Percentiles rank a stretch among this genome's conserved stretches.
phyloP scores from a whole-genome alignment of 2,797 vertebrate genomes.

The Sylvia borin region DNA sequence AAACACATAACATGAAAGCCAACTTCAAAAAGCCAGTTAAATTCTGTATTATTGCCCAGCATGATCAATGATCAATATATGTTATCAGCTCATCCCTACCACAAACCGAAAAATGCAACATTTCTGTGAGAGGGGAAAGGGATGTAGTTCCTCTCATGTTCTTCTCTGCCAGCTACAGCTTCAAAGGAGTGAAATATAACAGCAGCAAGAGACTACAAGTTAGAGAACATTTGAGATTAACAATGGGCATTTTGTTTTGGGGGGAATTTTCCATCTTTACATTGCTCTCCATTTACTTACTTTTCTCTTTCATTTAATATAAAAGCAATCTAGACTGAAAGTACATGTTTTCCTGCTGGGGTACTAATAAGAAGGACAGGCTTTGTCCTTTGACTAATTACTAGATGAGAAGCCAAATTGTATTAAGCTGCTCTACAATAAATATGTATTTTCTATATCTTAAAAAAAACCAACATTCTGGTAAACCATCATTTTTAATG shows the following conservation, averaged over 20 bases:
- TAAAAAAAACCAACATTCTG: neutral
- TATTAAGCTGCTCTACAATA: neutral
- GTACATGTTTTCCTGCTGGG: neutral
- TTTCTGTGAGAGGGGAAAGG: neutral
- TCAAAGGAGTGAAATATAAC: neutral
- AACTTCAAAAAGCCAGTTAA: rapidly evolving
- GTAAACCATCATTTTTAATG: neutral
- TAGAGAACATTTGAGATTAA: neutral
- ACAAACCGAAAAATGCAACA: neutral
- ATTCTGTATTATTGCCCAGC: neutral
- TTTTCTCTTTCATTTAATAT: neutral
- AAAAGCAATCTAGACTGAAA: neutral
- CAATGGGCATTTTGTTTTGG: neutral
- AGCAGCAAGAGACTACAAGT: neutral
- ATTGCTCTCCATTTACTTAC: neutral
- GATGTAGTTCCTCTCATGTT: neutral
- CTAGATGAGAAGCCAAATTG: neutral
- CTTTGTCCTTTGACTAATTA: neutral
- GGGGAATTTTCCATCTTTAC: neutral
- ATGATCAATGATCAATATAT: neutral
- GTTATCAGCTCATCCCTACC: neutral
- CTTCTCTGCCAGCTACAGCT: neutral
- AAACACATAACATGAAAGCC: neutral
- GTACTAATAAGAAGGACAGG: neutral
- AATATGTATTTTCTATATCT: neutral